phyloP scores from a whole-genome alignment of 2,797 vertebrate species.

The Hybognathus amarus region DNA sequence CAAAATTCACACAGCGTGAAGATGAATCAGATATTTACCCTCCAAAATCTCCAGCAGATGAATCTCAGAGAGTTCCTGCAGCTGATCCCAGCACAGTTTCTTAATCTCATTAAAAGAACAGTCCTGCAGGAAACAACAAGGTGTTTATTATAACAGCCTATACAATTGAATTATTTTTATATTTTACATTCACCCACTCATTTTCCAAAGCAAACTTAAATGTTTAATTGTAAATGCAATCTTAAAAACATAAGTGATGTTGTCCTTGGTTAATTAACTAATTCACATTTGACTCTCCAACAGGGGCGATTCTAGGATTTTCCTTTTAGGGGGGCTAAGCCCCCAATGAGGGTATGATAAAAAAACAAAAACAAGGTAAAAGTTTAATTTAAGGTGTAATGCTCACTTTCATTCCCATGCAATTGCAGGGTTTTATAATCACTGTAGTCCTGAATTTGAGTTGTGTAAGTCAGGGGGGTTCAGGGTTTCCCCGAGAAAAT shows the following conservation, averaged over 20 bases:
- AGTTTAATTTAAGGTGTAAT: too few relatives aligned
- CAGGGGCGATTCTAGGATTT: too few relatives aligned
- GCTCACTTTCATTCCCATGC: too few relatives aligned
- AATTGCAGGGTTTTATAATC: too few relatives aligned
- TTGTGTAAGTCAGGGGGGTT: too few relatives aligned
- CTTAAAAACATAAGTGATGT: background rate
- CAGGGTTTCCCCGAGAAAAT: too few relatives aligned
- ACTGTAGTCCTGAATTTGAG: too few relatives aligned
- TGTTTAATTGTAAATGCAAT: background rate
- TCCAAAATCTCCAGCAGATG: slow-evolving; percentile 89
- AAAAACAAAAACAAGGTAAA: too few relatives aligned
- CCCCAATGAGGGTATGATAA: too few relatives aligned
- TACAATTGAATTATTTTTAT: background rate
- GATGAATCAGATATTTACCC: slow-evolving; percentile 76
- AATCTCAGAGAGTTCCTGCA: slow-evolving; percentile 87
- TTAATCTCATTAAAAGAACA: slow-evolving; percentile 84
- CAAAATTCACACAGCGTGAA: background rate
- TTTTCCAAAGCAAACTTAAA: background rate
- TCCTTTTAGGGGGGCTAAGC: too few relatives aligned
- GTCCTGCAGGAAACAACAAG: slow-evolving; percentile 31
- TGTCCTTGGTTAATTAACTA: background rate
- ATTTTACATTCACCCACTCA: background rate
- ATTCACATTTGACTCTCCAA: background rate
- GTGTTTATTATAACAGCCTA: too few relatives aligned
- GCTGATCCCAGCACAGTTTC: slow-evolving; percentile 90